A percentile compares a stretch with the other conserved stretches of the same genome.
These are phyloP conservation scores for Dendrolimus houi DNA, from an alignment of 2,888 invertebrate species.

Conservation along the genomic window DNA sequence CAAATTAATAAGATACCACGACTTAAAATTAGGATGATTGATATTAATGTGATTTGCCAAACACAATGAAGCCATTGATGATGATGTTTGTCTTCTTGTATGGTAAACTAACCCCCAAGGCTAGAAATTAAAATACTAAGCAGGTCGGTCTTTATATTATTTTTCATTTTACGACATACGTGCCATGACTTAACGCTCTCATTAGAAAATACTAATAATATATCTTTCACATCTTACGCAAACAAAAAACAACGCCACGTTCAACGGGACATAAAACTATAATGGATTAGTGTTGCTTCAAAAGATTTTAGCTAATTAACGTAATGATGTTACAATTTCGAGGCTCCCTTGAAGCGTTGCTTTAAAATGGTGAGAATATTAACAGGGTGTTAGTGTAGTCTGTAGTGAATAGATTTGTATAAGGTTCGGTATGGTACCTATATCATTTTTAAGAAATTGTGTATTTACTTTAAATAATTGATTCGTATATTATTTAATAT, in stretches of 20 bases:
- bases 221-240: background rate
- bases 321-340: slow-evolving; percentile 42
- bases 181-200: background rate
- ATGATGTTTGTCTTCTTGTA: no score
- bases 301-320: slow-evolving; percentile 36
- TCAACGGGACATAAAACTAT: slow-evolving; percentile 6
- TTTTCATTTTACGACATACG: no score
- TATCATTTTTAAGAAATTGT: no score
- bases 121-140: no score
- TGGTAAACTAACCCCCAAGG: no score
- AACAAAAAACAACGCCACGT: background rate
- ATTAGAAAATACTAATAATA: background rate
- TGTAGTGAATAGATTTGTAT: background rate
- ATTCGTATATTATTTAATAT: no score
- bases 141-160: no score
- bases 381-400: background rate
- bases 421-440: background rate
- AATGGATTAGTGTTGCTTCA: slow-evolving; percentile 14
- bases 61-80: no score
- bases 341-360: slow-evolving; percentile 52
- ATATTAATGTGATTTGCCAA: no score
- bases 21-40: no score
- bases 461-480: no score
- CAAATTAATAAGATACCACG: no score
- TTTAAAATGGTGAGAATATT: background rate